Base-by-base conservation (phyloP, 2,113 vertebrate species). In the Pangasianodon gigas region DNA sequence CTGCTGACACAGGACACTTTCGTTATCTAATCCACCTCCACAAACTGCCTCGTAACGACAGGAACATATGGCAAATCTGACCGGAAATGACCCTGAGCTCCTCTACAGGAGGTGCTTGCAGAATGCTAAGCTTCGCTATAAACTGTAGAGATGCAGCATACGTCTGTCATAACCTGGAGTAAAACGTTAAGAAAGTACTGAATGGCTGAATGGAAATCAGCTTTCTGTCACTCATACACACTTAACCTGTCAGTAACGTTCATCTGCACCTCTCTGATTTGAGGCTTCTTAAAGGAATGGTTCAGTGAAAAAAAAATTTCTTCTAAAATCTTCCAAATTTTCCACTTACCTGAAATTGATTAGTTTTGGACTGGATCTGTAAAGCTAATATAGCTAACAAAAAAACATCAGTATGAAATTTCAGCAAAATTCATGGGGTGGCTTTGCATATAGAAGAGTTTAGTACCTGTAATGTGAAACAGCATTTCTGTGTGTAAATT, bases 51-150 rank as follows among this genome's bases (percentile, higher is more conserved):
- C 71, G 29, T 87, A 88, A 91, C 26, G 90, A 91, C 87, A 91
- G n/a, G 58, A 91, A 85, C 92, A 92, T 89, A 91, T 92, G 90
- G 84, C 82, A 32, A 69, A 32, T 18, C 21, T 87, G 86, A 79
- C 29, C 58, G 46, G 52, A 88, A 85, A 91, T 84, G 60, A 90
- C 89, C 75, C 79, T 32, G 6, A 14, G 26, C 46, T 83, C 51
- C n/a, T 82, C 44, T 86, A 54, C 67, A 69, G 37, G 37, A 37
- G 37, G 51, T 37, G 58, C 54, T 26, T 21, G 52, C 48, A 82
- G 51, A 54, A 84, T 60, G 37, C 37, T 44, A 56, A 37, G 16
- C 32, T 44, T 60, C 41, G 44, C 32, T 60, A 60, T 37, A 37
- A 84, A 84, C 24, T 29, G 10, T 62, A 44, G 21, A 44, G 51